Evolutionary conservation across 2,797 vertebrate genomes (phyloP).

Genomic region (Schizopygopsis malacanthus): DNA sequence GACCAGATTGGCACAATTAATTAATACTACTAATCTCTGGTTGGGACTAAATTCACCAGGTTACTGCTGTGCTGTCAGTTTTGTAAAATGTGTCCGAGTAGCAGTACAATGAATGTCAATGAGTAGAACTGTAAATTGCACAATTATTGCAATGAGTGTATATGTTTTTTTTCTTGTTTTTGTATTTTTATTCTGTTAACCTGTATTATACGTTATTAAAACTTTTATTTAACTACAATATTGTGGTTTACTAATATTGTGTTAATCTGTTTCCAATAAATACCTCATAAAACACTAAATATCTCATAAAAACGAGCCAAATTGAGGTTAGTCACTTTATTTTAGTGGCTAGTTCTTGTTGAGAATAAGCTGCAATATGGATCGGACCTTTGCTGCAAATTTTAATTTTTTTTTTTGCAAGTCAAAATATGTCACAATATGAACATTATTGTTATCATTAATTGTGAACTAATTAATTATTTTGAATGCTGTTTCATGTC

Average conservation of each 20-base stretch:
- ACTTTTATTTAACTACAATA: no score
- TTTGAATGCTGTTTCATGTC: background rate
- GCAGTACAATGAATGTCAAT: background rate
- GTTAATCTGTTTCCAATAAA: no score
- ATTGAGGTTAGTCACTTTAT: background rate
- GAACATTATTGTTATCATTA: background rate
- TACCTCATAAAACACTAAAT: no score
- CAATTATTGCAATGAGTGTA: no score
- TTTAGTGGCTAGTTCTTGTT: background rate
- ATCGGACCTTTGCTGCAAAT: background rate
- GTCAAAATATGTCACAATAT: background rate
- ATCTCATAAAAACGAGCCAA: no score
- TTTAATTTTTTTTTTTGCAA: background rate
- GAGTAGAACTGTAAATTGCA: no score
- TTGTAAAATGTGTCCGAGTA: background rate
- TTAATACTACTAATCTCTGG: background rate
- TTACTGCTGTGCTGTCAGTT: background rate
- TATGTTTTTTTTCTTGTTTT: no score
- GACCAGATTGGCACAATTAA: background rate
- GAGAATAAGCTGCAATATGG: background rate
- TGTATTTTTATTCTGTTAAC: no score
- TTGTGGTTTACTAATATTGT: no score
- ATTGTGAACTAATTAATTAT: background rate
- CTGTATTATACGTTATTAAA: no score
- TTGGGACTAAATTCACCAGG: background rate